Conservation (phyloP, 2,113 vertebrate species). For the Mastomys natalensis region DNA sequence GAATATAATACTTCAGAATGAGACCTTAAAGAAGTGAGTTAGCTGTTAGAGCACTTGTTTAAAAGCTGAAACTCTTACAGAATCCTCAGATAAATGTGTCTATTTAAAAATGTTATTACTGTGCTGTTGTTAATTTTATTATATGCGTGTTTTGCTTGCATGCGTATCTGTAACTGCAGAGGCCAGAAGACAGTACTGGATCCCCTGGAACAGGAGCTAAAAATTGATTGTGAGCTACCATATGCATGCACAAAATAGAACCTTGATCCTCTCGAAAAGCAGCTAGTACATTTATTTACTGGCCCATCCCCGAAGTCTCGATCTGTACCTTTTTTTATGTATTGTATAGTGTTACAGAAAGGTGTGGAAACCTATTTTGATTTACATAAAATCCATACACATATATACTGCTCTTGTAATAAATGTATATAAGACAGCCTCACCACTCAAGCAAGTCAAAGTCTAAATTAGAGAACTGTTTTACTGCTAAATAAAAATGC, state of each 20-base stretch:
- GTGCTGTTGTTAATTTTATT: neutral
- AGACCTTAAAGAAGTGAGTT: constrained; percentile 2
- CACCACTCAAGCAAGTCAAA: constrained; percentile 3
- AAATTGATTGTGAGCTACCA: neutral
- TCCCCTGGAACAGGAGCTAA: neutral
- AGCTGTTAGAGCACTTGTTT: neutral
- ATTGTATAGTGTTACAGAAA: neutral
- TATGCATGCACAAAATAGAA: neutral
- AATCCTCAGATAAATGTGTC: neutral
- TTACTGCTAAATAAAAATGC: neutral
- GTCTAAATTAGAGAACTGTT: constrained; percentile 33
- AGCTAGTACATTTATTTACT: neutral
- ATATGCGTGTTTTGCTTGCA: neutral
- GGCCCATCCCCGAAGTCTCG: neutral
- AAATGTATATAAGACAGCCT: neutral
- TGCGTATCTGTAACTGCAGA: neutral
- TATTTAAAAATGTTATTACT: neutral
- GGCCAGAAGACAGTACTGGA: neutral
- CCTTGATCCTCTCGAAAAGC: neutral
- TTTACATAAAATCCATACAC: neutral
- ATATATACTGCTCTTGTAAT: neutral
- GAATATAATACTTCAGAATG: neutral
- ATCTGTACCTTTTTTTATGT: neutral
- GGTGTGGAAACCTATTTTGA: neutral
- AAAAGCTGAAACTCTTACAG: neutral